phyloP scores from a whole-genome alignment of 2,888 invertebrate genomes.

The Drosophila eohydei region DNA sequence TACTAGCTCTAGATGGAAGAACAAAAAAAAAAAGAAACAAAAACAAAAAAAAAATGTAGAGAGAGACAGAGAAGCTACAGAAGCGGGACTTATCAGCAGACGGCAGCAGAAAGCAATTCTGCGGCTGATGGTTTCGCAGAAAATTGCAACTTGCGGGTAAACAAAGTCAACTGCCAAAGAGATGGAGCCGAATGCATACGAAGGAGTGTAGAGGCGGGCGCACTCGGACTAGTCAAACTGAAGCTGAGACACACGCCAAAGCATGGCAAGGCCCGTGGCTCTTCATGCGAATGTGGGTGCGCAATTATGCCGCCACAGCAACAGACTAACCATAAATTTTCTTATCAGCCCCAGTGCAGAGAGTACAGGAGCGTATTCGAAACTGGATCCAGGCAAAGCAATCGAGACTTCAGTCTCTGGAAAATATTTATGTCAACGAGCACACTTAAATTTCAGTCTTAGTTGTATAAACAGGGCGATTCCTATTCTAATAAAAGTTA shows the following conservation, averaged over 20 bases:
- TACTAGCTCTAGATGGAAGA: slow-evolving; percentile 13
- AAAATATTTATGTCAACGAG: too few relatives aligned
- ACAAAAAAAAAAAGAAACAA: not conserved
- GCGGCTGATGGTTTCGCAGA: slow-evolving; percentile 75
- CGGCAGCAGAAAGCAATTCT: slow-evolving; percentile 70
- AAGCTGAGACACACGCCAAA: slow-evolving; percentile 61
- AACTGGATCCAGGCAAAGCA: not conserved
- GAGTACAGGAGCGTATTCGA: slow-evolving; percentile 58
- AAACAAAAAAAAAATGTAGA: not conserved
- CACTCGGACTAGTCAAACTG: slow-evolving; percentile 30
- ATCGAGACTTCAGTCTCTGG: not conserved
- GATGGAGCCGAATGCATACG: slow-evolving; percentile 1
- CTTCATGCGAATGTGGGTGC: slow-evolving; percentile 67
- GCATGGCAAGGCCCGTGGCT: slow-evolving; percentile 43
- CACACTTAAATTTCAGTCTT: slow-evolving; percentile 16
- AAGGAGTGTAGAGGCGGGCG: slow-evolving; percentile 8
- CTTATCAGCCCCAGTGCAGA: slow-evolving; percentile 58
- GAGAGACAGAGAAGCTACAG: slow-evolving; percentile 26
- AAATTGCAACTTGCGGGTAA: slow-evolving; percentile 80
- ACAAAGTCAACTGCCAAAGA: slow-evolving; percentile 67
- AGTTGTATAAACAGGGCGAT: not conserved
- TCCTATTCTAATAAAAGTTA: not conserved
- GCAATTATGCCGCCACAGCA: slow-evolving; percentile 78
- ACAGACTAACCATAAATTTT: slow-evolving; percentile 73
- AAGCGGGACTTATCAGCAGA: slow-evolving; percentile 76